Percentiles rank a stretch among this genome's conserved stretches.
These are phyloP conservation scores for Dipodomys merriami DNA, from an alignment of 2,113 vertebrate species.

Conservation along the genomic window DNA sequence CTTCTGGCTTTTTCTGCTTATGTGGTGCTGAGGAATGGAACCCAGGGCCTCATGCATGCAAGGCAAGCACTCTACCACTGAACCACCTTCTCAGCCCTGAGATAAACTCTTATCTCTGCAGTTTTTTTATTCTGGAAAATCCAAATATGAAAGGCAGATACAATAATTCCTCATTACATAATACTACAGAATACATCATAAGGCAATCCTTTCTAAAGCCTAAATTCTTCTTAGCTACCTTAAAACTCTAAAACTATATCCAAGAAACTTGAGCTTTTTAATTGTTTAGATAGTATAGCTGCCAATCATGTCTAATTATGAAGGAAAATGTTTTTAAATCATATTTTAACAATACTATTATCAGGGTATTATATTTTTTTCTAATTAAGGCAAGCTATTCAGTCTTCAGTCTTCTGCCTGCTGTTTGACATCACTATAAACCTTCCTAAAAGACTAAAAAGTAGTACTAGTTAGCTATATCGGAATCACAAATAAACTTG, in stretches of 20 bases:
- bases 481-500: constrained; percentile 60
- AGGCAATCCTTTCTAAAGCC: constrained; percentile 24
- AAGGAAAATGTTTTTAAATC: constrained; percentile 50
- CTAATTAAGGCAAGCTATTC: constrained; percentile 41
- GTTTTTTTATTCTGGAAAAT: constrained; percentile 42
- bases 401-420: constrained; percentile 48
- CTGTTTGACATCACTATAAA: constrained; percentile 55
- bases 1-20: too few relatives aligned
- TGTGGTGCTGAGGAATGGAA: too few relatives aligned
- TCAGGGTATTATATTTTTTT: constrained; percentile 27
- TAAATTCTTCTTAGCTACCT: constrained; percentile 32
- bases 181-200: constrained; percentile 39
- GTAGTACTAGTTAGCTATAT: constrained; percentile 61
- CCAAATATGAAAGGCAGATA: constrained; percentile 55
- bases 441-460: constrained; percentile 54
- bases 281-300: constrained; percentile 22
- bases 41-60: too few relatives aligned
- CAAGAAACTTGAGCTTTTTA: constrained; percentile 42
- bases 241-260: constrained; percentile 48
- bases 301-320: constrained; percentile 43
- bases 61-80: too few relatives aligned
- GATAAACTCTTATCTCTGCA: constrained; percentile 38
- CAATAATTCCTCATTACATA: constrained; percentile 55
- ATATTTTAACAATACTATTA: constrained; percentile 52
- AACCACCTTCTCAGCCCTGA: not conserved